These are phyloP conservation scores for Eupithecia pulchellata DNA, from an alignment of 2,888 invertebrate species.

Conservation along the genomic window DNA sequence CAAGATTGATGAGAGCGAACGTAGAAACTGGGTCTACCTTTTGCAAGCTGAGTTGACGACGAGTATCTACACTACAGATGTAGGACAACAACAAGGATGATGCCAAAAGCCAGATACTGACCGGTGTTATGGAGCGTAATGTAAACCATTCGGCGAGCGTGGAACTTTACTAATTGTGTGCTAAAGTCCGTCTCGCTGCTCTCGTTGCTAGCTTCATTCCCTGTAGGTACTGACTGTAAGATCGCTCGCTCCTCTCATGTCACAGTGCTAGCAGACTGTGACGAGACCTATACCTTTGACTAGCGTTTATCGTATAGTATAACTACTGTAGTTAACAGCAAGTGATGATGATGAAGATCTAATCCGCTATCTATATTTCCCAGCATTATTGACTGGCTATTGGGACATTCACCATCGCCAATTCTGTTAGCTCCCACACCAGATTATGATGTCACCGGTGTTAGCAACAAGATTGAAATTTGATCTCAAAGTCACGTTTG, in stretches of 20 bases:
- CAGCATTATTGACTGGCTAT: neutral
- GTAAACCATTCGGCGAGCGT: no score
- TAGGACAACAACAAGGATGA: neutral
- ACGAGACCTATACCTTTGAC: no score
- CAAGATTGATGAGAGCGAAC: no score
- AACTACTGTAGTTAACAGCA: neutral
- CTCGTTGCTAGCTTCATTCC: no score
- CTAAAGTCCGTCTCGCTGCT: no score
- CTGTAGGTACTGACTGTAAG: no score
- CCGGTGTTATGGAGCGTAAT: no score
- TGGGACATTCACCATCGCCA: constrained; percentile 7
- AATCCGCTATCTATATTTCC: neutral
- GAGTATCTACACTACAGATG: neutral
- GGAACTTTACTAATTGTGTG: no score
- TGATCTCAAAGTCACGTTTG: constrained; percentile 60
- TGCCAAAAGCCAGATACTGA: no score
- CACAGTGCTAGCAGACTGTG: no score
- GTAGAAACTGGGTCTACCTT: neutral
- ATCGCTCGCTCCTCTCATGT: no score
- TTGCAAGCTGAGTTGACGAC: neutral
- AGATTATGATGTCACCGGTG: constrained; percentile 38
- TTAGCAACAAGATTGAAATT: constrained; percentile 45
- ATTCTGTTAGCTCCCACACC: constrained; percentile 32
- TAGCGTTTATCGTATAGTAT: no score
- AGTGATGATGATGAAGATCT: neutral